Evolutionary conservation across 2,888 invertebrate genomes (phyloP), one percentile per base, ranked within the genome.

Genomic region (Pyrocoelia pectoralis): DNA sequence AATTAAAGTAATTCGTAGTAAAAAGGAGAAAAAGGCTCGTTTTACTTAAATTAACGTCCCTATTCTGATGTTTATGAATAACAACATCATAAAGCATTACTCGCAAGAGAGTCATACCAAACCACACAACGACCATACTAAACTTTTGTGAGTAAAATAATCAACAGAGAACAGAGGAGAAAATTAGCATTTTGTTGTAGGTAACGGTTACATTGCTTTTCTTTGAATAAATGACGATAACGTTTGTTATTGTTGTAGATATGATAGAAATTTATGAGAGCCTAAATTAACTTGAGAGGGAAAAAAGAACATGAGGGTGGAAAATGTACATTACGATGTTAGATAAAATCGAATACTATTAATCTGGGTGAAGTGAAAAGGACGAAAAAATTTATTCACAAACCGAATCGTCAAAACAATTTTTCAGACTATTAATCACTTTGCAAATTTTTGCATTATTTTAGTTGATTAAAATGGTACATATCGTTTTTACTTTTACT

Each of bases 61-160:
- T 53, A 38, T 62, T 62, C 56, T 40, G 53, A 56, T 62, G 57
- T 56, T 53, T 57, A 33, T 53, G 62, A 62, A 62, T 62, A 62
- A 62, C 43, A 56, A 62, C 56, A 38, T 48, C 57, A 57, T 62
- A 56, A 62, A 54, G 53, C 53, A 62, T 53, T 53, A 52, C 40
- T 62, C 62, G 41, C 62, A 53, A 18, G 62, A 57, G 62, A 57
- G 62, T 43, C 62, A 29, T 62, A 54, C 43, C 43, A 28, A 29
- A 38, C 29, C 29, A 15, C 52, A 33, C 29, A 52, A 52, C 15
- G 52, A 15, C 33, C 17, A 38, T 52, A 29, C 10, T 52, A 54
- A 62, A 62, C 40, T 62, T 62, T 62, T 57, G 57, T 33, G 53
- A 17, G 53, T 48, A 48, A 56, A 57, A 56, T 56, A 49, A 57